Base-by-base conservation (phyloP, 2,113 vertebrate genomes). In the Dasyornis broadbenti region DNA sequence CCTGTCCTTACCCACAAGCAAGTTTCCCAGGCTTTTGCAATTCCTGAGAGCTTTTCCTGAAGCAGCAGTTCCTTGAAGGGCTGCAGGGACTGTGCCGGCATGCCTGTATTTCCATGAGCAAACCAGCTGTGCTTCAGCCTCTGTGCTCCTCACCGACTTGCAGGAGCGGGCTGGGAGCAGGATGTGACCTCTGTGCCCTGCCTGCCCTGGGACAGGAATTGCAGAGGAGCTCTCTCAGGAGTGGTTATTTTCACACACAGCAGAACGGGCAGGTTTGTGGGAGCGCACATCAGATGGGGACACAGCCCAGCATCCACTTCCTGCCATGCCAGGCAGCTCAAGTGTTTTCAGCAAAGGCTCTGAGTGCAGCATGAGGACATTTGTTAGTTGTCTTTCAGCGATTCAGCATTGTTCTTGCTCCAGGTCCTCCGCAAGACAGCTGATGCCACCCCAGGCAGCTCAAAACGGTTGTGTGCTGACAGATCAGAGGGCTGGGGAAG, bases 261-360 rank as follows among this genome's bases (percentile, higher is more conserved):
- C 26, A 37, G 20, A 42, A 28, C 0, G 2, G n/a, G 16, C 0
- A 0, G 19, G 7, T 76, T 56, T 4, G 5, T 35, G 59, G 57
- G 63, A 86, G n/a, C 50, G n/a, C 33, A 4, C 5, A 14, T 30
- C 52, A 44, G 40, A 21, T 13, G 15, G 22, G 37, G 45, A 52
- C 35, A 61, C 18, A 4, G 35, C 49, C 65, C n/a, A 6, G 5
- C 11, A 30, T 15, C 26, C 2, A 0, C 15, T n/a, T 15, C 45
- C 33, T 69, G 68, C 82, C 16, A 20, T 8, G 37, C 27, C 64
- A 73, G 56, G 28, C 40, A 76, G 73, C 33, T 31, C 68, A 7
- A 7, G 7, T 7, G 53, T 45, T 87, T 70, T 64, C 47, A 82
- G 6, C 2, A 7, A 84, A 65, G 52, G 47, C 64, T 77, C 26